Base-by-base conservation (phyloP, 2,797 vertebrate genomes). In the Uromys caudimaculatus region DNA sequence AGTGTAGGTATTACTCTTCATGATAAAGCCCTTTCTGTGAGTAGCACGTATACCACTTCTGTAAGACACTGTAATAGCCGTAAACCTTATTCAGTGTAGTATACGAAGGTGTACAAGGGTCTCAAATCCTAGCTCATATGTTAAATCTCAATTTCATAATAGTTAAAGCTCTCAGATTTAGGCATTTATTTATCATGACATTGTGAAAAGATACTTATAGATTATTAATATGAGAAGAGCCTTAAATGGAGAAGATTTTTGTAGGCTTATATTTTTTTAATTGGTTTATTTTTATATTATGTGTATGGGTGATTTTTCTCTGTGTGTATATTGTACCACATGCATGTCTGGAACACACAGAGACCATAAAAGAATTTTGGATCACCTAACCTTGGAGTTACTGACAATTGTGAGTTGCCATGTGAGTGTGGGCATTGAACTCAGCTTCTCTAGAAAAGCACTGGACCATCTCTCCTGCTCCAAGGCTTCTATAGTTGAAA, bases 161-260 rank as follows among this genome's bases (percentile, higher is more conserved):
- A 84, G 32, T 95, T 78, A 95, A 83, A 94, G 89, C 76, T 87
- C 56, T 24, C 19, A 83, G 10, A 41, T 41, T 52, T n/a, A 56
- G 69, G 23, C 8, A 86, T 82, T 78, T 9, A 91, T 58, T 77
- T 85, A 89, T 81, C 73, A 87, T 83, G 2, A 81, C 9, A 83
- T 92, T 89, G 19, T 77, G 52, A 73, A 95, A 95, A 19, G 16
- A 69, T 79, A 73, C 54, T 14, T 23, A 95, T 47, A 9, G 0
- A 69, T 88, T 93, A 76, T 83, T 93, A 67, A 79, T 62, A 11
- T 78, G 79, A 87, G 50, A 0, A 23, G 6, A 88, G 90, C 81
- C 69, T 69, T 44, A 93, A 91, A 87, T 76, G 17, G 52, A 52
- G 12, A 92, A 32, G 23, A 90, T 14, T 2, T 82, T 13, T 27